Conservation (phyloP, 2,113 vertebrate genomes). For the Coptodon bakossiorum region DNA sequence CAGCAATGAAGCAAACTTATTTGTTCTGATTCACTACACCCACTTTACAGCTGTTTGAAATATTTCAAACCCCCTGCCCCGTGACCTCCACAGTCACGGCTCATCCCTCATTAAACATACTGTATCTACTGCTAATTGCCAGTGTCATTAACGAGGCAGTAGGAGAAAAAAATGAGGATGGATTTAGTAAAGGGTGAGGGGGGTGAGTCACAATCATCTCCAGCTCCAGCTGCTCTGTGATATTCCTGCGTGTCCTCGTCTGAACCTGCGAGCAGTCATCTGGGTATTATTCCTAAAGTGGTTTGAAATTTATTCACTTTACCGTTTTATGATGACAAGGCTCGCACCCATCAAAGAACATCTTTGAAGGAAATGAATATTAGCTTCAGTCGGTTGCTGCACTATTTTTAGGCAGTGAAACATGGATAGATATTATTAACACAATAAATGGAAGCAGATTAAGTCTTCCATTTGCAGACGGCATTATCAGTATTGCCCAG, state of each 20-base stretch:
- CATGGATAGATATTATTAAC: constrained; percentile 22
- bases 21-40: neutral
- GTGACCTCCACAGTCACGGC: neutral
- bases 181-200: neutral
- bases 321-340: neutral
- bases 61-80: neutral
- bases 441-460: constrained; percentile 29
- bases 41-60: constrained; percentile 2
- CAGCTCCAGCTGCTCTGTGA: constrained; percentile 30
- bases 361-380: constrained; percentile 15
- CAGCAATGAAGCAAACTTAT: neutral
- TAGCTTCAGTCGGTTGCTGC: neutral
- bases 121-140: constrained; percentile 1
- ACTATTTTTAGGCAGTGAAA: constrained; percentile 40
- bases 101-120: constrained; percentile 1
- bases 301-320: constrained; percentile 10
- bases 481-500: constrained; percentile 43
- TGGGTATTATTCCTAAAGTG: neutral
- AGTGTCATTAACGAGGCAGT: constrained; percentile 13
- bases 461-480: constrained; percentile 44
- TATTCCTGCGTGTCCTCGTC: constrained; percentile 7
- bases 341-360: constrained; percentile 2
- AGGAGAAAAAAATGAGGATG: neutral
- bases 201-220: constrained; percentile 8
- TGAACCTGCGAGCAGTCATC: constrained; percentile 16